Evolutionary conservation across 2,113 vertebrate genomes (phyloP), one percentile per base, ranked within the genome.

Genomic region (Chelonoidis abingdonii): DNA sequence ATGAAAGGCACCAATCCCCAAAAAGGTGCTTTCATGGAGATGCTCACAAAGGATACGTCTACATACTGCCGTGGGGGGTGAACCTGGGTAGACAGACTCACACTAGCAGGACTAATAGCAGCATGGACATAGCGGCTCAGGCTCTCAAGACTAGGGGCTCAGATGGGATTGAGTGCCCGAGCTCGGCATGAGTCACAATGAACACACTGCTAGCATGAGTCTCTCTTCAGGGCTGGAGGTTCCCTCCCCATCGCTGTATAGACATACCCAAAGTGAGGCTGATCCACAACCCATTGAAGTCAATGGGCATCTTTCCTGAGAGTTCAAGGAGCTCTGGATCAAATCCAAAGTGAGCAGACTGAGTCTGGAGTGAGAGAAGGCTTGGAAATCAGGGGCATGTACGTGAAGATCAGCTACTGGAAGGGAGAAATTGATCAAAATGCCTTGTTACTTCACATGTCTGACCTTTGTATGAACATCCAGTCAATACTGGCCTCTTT

Each of bases 311-410:
- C 35, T 89, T 19, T 81, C 86, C 89, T 0, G 44, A 13, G 24
- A 89, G 47, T 27, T 47, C 6, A 47, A 21, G 0, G 12, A 47
- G 65, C 31, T 90, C 83, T 25, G 3, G 0, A 35, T 44, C 49
- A 59, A 89, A 80, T 1, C 47, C 0, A 54, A 21, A 62, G 79
- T 49, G 75, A 14, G 47, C 31, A 7, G 24, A 65, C 3, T 6
- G 25, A 82, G 0, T 0, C 50, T 19, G 25, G 65, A 75, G 49
- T 3, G 44, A n/a, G 57, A 29, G 24, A 24, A 8, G 25, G 4
- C 38, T 21, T 56, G 35, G 1, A 1, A 1, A 14, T 59, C 31
- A 47, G 0, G 0, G 3, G 2, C 1, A 2, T 0, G 0, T 0
- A 44, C 31, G 9, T 0, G 4, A 29, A 62, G 27, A 4, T 31